Conservation (phyloP, 2,888 invertebrate genomes). For the Abrostola tripartita region DNA sequence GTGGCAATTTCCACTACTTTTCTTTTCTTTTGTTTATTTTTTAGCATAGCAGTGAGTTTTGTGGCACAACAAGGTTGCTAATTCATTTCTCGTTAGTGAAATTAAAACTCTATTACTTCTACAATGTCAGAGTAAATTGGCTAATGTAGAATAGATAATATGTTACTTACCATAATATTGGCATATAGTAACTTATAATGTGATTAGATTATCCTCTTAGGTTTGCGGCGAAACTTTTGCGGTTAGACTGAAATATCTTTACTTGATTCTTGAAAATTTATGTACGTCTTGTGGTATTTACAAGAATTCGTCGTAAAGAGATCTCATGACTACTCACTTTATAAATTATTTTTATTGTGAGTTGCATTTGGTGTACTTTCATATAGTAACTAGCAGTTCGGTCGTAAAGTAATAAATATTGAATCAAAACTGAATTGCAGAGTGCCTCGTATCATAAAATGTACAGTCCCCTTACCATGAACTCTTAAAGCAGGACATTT, state of each 20-base stretch:
- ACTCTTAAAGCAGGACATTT: too few species aligned
- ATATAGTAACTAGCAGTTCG: too few species aligned
- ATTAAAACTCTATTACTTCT: neutral
- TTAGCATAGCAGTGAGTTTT: slow-evolving; percentile 12
- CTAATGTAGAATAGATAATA: neutral
- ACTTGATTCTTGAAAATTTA: slow-evolving; percentile 11
- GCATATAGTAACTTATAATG: neutral
- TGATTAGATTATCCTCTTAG: neutral
- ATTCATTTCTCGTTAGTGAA: slow-evolving; percentile 13
- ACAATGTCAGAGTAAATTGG: neutral
- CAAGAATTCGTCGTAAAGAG: slow-evolving; percentile 6
- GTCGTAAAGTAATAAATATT: too few species aligned
- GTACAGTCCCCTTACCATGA: too few species aligned
- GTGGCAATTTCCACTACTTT: slow-evolving; percentile 22
- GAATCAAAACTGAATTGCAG: too few species aligned
- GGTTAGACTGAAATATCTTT: neutral
- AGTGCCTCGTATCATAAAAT: too few species aligned
- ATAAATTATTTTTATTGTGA: too few species aligned
- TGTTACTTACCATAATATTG: neutral
- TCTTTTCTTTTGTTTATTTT: slow-evolving; percentile 19
- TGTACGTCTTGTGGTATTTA: slow-evolving; percentile 23
- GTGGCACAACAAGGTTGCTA: slow-evolving; percentile 10
- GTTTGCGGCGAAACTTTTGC: slow-evolving; percentile 1
- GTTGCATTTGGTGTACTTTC: too few species aligned
- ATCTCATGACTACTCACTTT: neutral